Base-by-base conservation (phyloP, 1,140 invertebrate species). In the Teleogryllus occipitalis region DNA sequence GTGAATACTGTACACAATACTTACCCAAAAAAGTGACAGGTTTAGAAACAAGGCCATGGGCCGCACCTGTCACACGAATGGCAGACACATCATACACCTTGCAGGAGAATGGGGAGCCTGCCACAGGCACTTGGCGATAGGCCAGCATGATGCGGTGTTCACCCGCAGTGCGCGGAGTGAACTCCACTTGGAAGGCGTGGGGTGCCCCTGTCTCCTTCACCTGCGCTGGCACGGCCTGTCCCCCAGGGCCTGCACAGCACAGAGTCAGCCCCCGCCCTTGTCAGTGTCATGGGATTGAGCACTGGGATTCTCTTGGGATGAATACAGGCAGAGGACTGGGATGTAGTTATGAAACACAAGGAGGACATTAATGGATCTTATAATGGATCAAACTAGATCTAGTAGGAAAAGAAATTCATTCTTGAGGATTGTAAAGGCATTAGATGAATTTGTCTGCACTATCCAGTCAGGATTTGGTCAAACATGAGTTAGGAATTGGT, bases 71-170 rank as follows among this genome's bases (percentile, higher is more conserved):
- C 5, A 99, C 96, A 88, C 94, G 94, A 81, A 99, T 99, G 78
- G 96, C 96, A 80, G 92, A 91, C 3, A 98, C 95, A 85, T 98
- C 97, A 85, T 98, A 98, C 15, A 97, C 96, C 89, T 98, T 97
- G 82, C 95, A 95, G 81, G 94, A 92, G 87, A 97, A 98, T 8
- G 96, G 96, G 83, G 95, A 96, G 49, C 95, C 95, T 46, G 92
- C 91, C 77, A 96, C 93, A 3, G 94, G 90, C 81, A 91, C 87
- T 81, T 93, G 93, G 82, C 91, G 91, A 81, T 95, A 93, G 74
- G 91, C 93, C 65, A 98, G 93, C 83, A 93, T 91, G 80, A 98
- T 95, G 81, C 93, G 91, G 86, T 98, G 96, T 85, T 98, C 97
- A 72, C 96, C 96, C 78, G 95, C 95, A 46, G 93, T 89, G 82